Evolutionary conservation across 2,888 invertebrate species (phyloP).

Genomic region (Latrodectus elegans): DNA sequence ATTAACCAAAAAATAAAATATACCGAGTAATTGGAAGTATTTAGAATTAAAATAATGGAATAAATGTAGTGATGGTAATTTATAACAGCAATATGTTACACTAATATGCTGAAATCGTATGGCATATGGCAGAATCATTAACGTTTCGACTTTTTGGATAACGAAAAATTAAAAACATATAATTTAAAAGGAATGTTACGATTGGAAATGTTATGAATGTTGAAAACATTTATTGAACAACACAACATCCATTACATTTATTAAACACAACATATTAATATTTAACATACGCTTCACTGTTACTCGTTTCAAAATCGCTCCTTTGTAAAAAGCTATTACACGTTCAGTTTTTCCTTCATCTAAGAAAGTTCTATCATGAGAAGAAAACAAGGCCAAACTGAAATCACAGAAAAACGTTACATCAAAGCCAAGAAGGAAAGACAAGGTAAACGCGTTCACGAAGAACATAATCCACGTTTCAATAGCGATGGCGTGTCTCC

Average conservation of each 20-base stretch:
- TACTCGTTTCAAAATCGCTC: conserved; percentile 7
- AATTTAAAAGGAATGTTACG: neutral
- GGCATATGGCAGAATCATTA: neutral
- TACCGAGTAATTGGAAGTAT: no score
- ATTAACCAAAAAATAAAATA: no score
- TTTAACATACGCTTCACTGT: conserved; percentile 23
- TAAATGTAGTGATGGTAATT: no score
- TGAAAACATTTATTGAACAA: conserved; percentile 50
- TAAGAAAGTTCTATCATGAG: conserved; percentile 29
- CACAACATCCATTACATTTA: conserved; percentile 51
- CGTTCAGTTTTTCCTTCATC: neutral
- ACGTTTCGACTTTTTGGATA: conserved; percentile 4
- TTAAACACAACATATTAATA: conserved; percentile 52
- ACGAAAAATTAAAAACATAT: neutral
- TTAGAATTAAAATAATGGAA: no score
- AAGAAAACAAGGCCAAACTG: conserved; percentile 19
- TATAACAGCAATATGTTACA: no score
- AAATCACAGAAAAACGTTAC: conserved; percentile 5
- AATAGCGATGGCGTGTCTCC: neutral
- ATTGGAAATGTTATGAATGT: conserved; percentile 20
- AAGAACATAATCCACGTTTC: conserved; percentile 4
- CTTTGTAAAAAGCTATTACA: neutral
- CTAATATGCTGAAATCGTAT: no score
- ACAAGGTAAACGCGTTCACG: conserved; percentile 45
- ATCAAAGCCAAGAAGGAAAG: conserved; percentile 43